These are phyloP conservation scores for Drosophila leontia DNA, from an alignment of 1,140 invertebrate species.

Conservation along the genomic window DNA sequence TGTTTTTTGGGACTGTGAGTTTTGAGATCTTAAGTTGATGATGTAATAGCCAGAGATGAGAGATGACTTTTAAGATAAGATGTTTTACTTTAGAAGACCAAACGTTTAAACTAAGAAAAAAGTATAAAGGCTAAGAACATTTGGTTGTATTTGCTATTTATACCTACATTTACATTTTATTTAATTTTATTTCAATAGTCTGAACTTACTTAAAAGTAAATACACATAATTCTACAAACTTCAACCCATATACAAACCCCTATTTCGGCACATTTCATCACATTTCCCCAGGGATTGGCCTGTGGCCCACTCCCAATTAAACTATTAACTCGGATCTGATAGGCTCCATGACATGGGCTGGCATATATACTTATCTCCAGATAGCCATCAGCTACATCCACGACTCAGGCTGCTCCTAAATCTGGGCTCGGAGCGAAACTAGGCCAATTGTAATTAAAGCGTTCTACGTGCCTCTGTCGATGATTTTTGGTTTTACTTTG, in stretches of 20 bases:
- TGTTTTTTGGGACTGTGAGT: neutral
- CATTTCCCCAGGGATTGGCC: conserved; percentile 35
- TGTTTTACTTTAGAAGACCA: no score
- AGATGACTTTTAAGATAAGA: no score
- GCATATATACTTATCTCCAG: conserved; percentile 30
- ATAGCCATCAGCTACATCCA: conserved; percentile 37
- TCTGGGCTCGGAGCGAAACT: conserved; percentile 52
- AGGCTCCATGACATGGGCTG: conserved; percentile 44
- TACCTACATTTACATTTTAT: neutral
- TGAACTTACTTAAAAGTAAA: neutral
- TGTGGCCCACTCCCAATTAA: conserved; percentile 66
- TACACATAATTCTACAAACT: neutral
- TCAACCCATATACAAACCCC: neutral
- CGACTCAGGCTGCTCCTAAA: conserved; percentile 25
- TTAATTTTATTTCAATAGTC: neutral
- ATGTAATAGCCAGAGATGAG: neutral
- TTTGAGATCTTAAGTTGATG: neutral
- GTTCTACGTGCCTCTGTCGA: conserved; percentile 69
- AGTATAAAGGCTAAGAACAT: neutral
- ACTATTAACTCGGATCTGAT: conserved; percentile 76
- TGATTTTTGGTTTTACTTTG: conserved; percentile 34
- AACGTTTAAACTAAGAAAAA: neutral
- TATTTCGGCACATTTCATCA: conserved; percentile 26
- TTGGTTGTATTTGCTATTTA: neutral
- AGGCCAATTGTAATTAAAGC: conserved; percentile 78